A percentile compares a stretch with the other conserved stretches of the same genome.
Evolutionary conservation across 2,888 invertebrate genomes (phyloP).

Genomic region (Griposia aprilina): DNA sequence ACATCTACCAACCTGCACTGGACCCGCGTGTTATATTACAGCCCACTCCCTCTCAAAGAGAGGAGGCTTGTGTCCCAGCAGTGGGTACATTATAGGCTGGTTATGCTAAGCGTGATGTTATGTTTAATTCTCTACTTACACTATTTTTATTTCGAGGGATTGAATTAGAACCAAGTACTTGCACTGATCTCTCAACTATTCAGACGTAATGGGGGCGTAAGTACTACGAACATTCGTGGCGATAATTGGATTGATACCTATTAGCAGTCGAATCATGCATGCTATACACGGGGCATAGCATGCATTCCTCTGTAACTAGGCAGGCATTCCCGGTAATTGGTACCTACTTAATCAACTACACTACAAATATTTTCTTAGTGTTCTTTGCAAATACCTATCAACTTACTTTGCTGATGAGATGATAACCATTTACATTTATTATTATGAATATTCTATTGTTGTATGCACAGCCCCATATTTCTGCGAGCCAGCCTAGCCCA

Average conservation of each 20-base stretch:
- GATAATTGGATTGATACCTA: slow-evolving; percentile 38
- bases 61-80: too few species aligned
- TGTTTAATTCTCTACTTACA: neutral
- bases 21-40: too few species aligned
- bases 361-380: neutral
- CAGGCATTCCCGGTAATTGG: slow-evolving; percentile 4
- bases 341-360: neutral
- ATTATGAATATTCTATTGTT: neutral
- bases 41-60: too few species aligned
- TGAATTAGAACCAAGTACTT: slow-evolving; percentile 9
- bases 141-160: neutral
- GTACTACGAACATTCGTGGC: slow-evolving; percentile 30
- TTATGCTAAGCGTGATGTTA: too few species aligned
- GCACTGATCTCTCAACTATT: slow-evolving; percentile 7
- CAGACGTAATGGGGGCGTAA: neutral
- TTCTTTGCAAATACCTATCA: neutral
- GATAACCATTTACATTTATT: neutral
- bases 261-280: slow-evolving; percentile 51
- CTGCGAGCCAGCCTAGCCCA: neutral
- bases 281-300: slow-evolving; percentile 14
- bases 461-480: neutral
- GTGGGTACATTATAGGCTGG: too few species aligned
- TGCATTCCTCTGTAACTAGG: slow-evolving; percentile 35
- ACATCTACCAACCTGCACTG: too few species aligned
- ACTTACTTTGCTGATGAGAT: neutral